Conservation (phyloP, 2,888 invertebrate species). For the Meganola albula region DNA sequence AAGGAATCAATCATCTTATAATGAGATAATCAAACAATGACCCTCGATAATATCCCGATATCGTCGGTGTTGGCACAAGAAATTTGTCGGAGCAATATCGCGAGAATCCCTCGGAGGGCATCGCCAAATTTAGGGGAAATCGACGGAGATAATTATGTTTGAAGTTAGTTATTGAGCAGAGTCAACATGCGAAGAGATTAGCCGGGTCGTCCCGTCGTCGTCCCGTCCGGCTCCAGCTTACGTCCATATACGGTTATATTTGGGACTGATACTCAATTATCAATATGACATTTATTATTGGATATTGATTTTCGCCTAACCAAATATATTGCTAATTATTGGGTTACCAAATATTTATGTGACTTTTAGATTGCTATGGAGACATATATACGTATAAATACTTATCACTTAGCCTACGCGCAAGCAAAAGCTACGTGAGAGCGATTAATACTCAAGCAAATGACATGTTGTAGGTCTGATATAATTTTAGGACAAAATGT, state of each 20-base stretch:
- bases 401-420: too few relatives aligned
- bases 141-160: constrained; percentile 76
- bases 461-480: too few relatives aligned
- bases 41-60: constrained; percentile 61
- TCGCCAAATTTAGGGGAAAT: constrained; percentile 72
- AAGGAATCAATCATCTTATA: constrained; percentile 71
- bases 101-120: constrained; percentile 59
- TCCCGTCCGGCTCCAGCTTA: constrained; percentile 6
- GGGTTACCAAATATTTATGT: too few relatives aligned
- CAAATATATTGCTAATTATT: too few relatives aligned
- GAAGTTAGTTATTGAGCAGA: constrained; percentile 73
- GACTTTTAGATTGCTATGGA: too few relatives aligned
- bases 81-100: constrained; percentile 67
- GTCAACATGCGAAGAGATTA: constrained; percentile 65
- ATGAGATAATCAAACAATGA: constrained; percentile 75
- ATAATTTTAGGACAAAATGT: too few relatives aligned
- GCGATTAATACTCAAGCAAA: too few relatives aligned
- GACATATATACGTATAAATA: too few relatives aligned
- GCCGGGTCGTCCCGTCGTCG: constrained; percentile 25
- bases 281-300: constrained; percentile 16
- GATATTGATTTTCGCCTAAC: too few relatives aligned
- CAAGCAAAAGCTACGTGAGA: too few relatives aligned
- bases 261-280: constrained; percentile 24
- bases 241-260: constrained; percentile 16
- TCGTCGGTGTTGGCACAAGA: constrained; percentile 69